phyloP scores from a whole-genome alignment of 2,113 vertebrate genomes.

The Lipophrys pholis region DNA sequence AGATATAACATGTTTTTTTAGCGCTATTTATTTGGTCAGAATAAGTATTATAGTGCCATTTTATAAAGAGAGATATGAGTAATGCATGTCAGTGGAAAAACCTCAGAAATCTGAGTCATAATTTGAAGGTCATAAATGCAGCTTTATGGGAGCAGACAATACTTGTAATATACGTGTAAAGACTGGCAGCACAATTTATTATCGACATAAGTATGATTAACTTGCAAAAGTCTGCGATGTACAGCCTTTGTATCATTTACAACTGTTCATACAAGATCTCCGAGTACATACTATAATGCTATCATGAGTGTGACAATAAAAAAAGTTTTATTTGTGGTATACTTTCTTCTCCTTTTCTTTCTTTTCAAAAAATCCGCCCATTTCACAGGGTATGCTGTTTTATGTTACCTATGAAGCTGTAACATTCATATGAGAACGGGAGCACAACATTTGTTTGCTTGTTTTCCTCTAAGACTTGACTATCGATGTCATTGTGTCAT shows the following conservation, averaged over 20 bases:
- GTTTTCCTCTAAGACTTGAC: slow-evolving; percentile 37
- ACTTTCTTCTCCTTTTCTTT: not conserved
- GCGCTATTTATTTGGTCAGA: not conserved
- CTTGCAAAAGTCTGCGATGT: not conserved
- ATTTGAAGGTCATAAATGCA: not conserved
- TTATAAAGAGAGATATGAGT: too few species aligned
- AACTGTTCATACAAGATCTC: not conserved
- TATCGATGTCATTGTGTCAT: slow-evolving; percentile 46
- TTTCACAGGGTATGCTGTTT: not conserved
- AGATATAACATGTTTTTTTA: not conserved
- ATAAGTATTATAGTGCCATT: not conserved
- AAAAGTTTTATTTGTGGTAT: not conserved
- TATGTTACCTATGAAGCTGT: slow-evolving; percentile 11
- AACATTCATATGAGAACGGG: slow-evolving; percentile 36
- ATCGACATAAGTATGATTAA: not conserved
- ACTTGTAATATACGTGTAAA: not conserved
- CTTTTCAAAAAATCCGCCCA: not conserved
- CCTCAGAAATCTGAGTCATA: not conserved
- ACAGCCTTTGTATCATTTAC: not conserved
- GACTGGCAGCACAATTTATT: not conserved
- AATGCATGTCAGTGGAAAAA: not conserved
- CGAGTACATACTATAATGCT: not conserved
- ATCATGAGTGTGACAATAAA: not conserved
- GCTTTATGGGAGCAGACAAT: not conserved
- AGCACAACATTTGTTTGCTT: slow-evolving; percentile 34